Evolutionary conservation across 2,888 invertebrate species (phyloP).

Genomic region (Pseudolycoriella hygida): DNA sequence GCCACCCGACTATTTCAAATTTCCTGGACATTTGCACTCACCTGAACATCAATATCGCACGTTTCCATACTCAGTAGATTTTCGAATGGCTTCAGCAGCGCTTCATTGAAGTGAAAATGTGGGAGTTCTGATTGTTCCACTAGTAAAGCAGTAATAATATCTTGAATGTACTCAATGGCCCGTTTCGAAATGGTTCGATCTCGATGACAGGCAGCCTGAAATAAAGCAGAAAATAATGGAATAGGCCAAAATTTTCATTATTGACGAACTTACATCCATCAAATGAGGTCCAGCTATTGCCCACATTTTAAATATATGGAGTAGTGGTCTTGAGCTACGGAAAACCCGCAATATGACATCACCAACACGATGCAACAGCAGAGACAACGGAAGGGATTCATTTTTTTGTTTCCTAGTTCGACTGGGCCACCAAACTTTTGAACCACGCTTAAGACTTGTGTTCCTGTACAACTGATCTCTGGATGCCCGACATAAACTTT

Average conservation of each 20-base stretch:
- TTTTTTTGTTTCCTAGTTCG: slow-evolving; percentile 28
- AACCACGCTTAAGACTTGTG: slow-evolving; percentile 29
- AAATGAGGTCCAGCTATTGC: slow-evolving; percentile 82
- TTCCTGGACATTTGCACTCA: no score
- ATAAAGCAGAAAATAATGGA: slow-evolving; percentile 5
- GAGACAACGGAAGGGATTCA: slow-evolving; percentile 32
- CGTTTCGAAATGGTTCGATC: slow-evolving; percentile 78
- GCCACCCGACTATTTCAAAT: no score
- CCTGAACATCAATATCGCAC: slow-evolving; percentile 86
- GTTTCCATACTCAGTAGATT: slow-evolving; percentile 83
- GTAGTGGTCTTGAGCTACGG: slow-evolving; percentile 67
- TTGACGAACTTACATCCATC: slow-evolving; percentile 50
- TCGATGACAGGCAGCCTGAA: slow-evolving; percentile 74
- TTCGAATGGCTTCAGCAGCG: slow-evolving; percentile 86
- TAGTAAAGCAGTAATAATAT: slow-evolving; percentile 71
- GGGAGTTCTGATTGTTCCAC: slow-evolving; percentile 77
- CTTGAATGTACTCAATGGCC: slow-evolving; percentile 83
- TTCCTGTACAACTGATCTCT: slow-evolving; percentile 45
- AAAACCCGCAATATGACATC: slow-evolving; percentile 79
- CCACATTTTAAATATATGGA: slow-evolving; percentile 88
- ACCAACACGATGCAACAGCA: slow-evolving; percentile 66
- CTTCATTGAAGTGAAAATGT: slow-evolving; percentile 92
- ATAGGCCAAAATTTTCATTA: background rate
- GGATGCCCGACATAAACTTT: slow-evolving; percentile 70
- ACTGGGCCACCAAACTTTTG: slow-evolving; percentile 28